Base-by-base conservation (phyloP, 1,140 invertebrate genomes). In the Drosophila murphyi region DNA sequence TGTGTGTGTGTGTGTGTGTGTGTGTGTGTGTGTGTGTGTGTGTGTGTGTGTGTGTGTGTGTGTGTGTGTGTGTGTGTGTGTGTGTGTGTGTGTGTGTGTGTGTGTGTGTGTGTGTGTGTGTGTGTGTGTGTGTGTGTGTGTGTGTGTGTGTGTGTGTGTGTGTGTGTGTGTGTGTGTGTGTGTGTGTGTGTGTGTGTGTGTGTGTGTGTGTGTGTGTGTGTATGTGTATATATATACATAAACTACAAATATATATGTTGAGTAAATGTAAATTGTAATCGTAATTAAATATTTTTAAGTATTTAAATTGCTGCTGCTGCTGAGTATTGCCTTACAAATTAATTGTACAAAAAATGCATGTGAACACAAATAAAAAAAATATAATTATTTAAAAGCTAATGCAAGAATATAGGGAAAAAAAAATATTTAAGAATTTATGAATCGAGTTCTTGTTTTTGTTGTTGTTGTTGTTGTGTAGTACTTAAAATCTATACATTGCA, bases 321-420 rank as follows among this genome's bases (percentile, higher is more conserved):
- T 73, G 71, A 73, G 71, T 73, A 68, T 68, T 59, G 29, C n/a
- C 64, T 73, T 69, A 73, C 6, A 61, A 73, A 32, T 28, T 61
- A 69, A 41, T 68, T 67, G 47, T 68, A 60, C 55, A 59, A 10
- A 65, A 20, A n/a, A 67, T 37, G 39, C 34, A 31, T 35, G 28
- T 8, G 28, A 50, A 57, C 59, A 60, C 51, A 68, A 68, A 34
- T 43, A 20, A 29, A 54, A 70, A 35, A 32, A 60, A 32, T 29
- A 54, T 8, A 45, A 10, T 37, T 54, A 20, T 12, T 8, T 37
- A 37, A 28, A n/a, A 54, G 29, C 6, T 12, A 34, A 52, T 32
- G 32, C 51, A 12, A 12, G n/a, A 1, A 10, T 35, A 32, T 35
- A 50, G 8, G 12, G 51, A 48, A 48, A 37, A 45, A 57, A 68